phyloP scores from a whole-genome alignment of 2,888 invertebrate genomes.

The Antheraea yamamai region DNA sequence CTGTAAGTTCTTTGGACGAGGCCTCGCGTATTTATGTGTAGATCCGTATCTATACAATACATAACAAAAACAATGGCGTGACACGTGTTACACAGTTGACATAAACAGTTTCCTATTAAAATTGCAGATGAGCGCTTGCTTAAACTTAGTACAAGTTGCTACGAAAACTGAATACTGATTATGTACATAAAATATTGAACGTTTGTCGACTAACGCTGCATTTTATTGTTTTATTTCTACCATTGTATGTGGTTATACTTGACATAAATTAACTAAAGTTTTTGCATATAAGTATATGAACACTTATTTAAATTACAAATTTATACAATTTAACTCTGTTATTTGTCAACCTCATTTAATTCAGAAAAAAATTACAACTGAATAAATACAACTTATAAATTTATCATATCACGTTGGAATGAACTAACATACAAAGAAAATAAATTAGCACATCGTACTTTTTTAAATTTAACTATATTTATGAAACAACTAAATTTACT shows the following conservation, averaged over 20 bases:
- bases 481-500: background rate
- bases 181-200: constrained; percentile 18
- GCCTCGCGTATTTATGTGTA: background rate
- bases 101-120: constrained; percentile 67
- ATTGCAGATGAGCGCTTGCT: constrained; percentile 71
- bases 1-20: background rate
- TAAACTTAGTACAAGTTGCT: constrained; percentile 63
- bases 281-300: background rate
- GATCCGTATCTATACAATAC: constrained; percentile 18
- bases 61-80: constrained; percentile 40
- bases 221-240: background rate
- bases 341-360: background rate
- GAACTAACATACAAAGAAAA: background rate
- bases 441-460: background rate
- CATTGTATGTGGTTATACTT: background rate
- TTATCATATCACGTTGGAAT: background rate
- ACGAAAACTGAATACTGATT: constrained; percentile 63
- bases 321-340: background rate
- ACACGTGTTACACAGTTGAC: constrained; percentile 48
- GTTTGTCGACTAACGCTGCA: background rate
- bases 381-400: background rate
- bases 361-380: no score
- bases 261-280: background rate
- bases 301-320: background rate
- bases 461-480: background rate